These are phyloP conservation scores for Bolinopsis microptera DNA, from an alignment of 37 sponge, comb jelly and placozoan species.

Conservation along the genomic window DNA sequence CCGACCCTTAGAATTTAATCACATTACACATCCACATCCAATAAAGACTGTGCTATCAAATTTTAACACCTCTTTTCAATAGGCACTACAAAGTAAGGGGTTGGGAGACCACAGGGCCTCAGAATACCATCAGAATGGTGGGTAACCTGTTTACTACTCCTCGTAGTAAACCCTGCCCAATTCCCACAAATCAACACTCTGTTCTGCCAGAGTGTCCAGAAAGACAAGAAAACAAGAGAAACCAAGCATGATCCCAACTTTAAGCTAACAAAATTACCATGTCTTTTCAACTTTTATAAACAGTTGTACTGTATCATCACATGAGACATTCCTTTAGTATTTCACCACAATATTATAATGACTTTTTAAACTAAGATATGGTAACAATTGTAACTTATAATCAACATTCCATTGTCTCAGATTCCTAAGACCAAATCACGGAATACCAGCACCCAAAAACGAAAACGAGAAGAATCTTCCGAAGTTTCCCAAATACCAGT, in stretches of 20 bases:
- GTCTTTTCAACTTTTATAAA: no score
- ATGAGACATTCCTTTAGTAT: no score
- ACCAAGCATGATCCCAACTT: constrained; percentile 47
- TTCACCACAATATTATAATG: no score
- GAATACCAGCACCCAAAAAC: not conserved
- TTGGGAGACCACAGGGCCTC: constrained; percentile 5
- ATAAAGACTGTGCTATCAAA: no score
- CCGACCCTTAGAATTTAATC: no score
- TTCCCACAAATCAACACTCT: constrained; percentile 39
- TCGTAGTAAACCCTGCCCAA: constrained; percentile 16
- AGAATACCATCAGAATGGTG: constrained; percentile 45
- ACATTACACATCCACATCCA: no score
- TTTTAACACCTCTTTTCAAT: no score
- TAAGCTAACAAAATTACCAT: no score
- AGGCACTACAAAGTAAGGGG: constrained; percentile 26
- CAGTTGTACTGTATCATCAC: no score
- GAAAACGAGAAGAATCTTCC: constrained; percentile 9
- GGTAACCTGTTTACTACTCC: constrained; percentile 23
- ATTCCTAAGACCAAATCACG: not conserved
- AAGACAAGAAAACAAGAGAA: constrained; percentile 26
- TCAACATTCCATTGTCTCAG: not conserved
- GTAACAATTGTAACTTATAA: no score
- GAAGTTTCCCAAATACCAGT: constrained; percentile 52
- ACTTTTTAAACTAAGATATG: no score
- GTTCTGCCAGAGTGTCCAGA: constrained; percentile 18